phyloP scores from a whole-genome alignment of 2,888 invertebrate genomes.

The Aelia acuminata region DNA sequence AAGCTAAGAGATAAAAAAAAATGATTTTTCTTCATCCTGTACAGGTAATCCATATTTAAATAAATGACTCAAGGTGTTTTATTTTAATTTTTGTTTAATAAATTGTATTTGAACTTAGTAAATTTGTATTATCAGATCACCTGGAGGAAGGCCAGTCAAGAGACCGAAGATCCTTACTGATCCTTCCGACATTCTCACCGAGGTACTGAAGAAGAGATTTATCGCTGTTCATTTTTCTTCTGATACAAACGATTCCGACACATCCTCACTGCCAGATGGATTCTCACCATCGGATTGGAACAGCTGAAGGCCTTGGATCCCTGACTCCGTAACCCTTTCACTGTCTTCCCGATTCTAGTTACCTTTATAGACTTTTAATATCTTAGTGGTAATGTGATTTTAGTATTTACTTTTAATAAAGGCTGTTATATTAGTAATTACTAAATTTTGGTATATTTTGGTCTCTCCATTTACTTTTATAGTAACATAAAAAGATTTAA shows the following conservation, averaged over 20 bases:
- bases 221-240: conserved; percentile 51
- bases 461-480: not conserved
- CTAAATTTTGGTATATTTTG: not conserved
- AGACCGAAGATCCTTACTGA: conserved; percentile 53
- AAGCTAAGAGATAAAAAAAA: no score
- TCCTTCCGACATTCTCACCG: conserved; percentile 57
- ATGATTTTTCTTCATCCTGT: no score
- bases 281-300: conserved; percentile 48
- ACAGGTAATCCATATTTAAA: no score
- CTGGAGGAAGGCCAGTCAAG: conserved; percentile 60
- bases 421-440: not conserved
- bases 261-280: conserved; percentile 49
- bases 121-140: conserved; percentile 47
- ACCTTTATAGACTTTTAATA: conserved; percentile 16
- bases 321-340: not conserved
- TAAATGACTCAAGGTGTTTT: no score
- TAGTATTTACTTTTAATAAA: not conserved
- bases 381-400: conserved; percentile 35
- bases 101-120: not conserved
- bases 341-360: not conserved
- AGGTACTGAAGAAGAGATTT: conserved; percentile 60
- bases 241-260: conserved; percentile 54
- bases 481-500: not conserved
- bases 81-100: no score
- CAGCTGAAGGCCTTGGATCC: not conserved